Evolutionary conservation across 2,888 invertebrate species (phyloP).

Genomic region (Apotomis turbidana): DNA sequence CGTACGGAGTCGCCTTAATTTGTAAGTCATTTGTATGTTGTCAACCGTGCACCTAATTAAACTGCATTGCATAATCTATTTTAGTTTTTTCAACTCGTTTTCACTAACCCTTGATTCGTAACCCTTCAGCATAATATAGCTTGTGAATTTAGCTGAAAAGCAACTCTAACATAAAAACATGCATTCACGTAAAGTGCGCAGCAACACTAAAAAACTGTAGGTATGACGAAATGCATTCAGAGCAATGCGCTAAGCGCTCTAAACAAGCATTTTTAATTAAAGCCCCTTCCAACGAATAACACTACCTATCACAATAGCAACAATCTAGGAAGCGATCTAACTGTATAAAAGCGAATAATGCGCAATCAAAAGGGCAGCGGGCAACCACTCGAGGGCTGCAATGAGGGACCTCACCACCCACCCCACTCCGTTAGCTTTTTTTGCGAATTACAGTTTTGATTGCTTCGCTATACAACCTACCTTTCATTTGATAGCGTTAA

Average conservation of each 20-base stretch:
- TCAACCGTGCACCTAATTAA: neutral
- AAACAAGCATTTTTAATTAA: constrained; percentile 81
- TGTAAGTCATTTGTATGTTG: no score
- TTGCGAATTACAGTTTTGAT: constrained; percentile 73
- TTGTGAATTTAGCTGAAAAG: neutral
- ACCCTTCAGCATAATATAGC: neutral
- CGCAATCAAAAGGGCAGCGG: constrained; percentile 82
- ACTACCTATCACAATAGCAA: constrained; percentile 80
- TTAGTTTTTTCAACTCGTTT: neutral
- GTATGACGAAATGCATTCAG: constrained; percentile 48
- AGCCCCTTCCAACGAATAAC: constrained; percentile 75
- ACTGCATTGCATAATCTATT: neutral
- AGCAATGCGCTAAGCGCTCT: constrained; percentile 45
- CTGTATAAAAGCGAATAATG: constrained; percentile 82
- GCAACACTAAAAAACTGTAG: constrained; percentile 22
- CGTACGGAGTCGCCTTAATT: no score
- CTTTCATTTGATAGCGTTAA: constrained; percentile 38
- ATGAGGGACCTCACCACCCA: constrained; percentile 48
- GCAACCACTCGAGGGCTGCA: constrained; percentile 69
- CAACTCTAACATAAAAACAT: neutral
- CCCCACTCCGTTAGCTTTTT: constrained; percentile 51
- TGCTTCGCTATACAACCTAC: constrained; percentile 58
- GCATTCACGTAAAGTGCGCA: constrained; percentile 8
- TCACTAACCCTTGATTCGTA: neutral
- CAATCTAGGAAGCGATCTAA: constrained; percentile 83